Evolutionary conservation across 2,888 invertebrate species (phyloP).

Genomic region (Epinotia ramella): DNA sequence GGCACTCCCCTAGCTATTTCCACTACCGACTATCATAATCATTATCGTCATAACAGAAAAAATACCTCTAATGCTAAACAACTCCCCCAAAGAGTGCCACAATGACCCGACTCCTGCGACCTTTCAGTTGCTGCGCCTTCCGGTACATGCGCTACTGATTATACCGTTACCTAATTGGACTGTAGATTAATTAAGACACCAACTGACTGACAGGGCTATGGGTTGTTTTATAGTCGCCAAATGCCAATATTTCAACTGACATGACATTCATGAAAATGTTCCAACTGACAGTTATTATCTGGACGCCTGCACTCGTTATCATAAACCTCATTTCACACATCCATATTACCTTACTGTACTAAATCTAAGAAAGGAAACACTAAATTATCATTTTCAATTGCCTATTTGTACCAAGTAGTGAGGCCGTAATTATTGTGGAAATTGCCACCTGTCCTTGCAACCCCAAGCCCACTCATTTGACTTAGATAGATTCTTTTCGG

Average conservation of each 20-base stretch:
- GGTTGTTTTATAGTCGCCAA: not conserved
- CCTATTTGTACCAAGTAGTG: not conserved
- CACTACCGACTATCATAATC: too few relatives aligned
- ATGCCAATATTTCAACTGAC: not conserved
- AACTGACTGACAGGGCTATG: not conserved
- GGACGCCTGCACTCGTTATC: not conserved
- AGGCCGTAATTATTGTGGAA: too few relatives aligned
- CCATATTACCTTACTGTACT: constrained; percentile 1
- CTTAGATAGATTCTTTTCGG: too few relatives aligned
- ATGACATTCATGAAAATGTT: not conserved
- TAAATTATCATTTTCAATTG: not conserved
- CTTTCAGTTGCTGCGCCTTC: too few relatives aligned
- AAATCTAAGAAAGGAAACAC: not conserved
- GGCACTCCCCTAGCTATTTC: too few relatives aligned
- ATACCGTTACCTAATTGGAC: not conserved
- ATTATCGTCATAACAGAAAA: too few relatives aligned
- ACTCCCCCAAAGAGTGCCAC: too few relatives aligned
- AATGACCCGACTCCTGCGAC: too few relatives aligned
- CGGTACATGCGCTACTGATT: too few relatives aligned
- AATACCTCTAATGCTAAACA: too few relatives aligned
- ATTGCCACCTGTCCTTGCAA: too few relatives aligned
- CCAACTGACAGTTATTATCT: not conserved
- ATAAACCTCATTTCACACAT: constrained; percentile 2
- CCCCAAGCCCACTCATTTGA: too few relatives aligned
- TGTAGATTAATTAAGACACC: not conserved